Base-by-base conservation (phyloP, 1,140 invertebrate genomes). In the Papilio polyxenes region DNA sequence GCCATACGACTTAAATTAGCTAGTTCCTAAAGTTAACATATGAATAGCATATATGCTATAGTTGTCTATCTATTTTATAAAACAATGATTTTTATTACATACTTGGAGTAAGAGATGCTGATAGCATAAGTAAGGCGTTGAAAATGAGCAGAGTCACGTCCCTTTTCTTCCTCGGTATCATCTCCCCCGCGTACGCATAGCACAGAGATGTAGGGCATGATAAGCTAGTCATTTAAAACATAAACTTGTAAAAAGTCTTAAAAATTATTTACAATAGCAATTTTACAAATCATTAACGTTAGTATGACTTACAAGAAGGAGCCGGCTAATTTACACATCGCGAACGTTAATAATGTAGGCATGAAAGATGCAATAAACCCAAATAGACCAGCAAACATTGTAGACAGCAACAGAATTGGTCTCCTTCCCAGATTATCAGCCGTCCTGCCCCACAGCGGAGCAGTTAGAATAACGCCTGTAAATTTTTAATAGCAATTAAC, bases 391-490 rank as follows among this genome's bases (percentile, higher is more conserved):
- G 91, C 85, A 0, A 85, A 79, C 5, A 86, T 81, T 9, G 89
- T 84, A 0, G 89, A 90, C 4, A 85, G 49, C 3, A 92, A 84
- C 17, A 94, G 82, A 20, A 91, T 86, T 44, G 92, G 91, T 59
- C 91, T 93, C 20, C 92, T 86, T 8, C 92, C 92, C 10, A 89
- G 56, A 0, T 86, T 80, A 75, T 93, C 92, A 8, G 92, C 88
- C 0, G 89, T 87, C 2, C 88, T 86, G 20, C 92, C 92, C 92
- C 92, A 93, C 15, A 93, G 82, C 7, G 91, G 84, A 0, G 92
- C 92, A 0, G 92, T 92, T 48, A 93, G 72, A 72, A 93, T 93
- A n/a, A 93, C 83, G 69, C 91, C 92, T 93, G 86, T 17, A 86
- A 88, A 65, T 53, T 83, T 80, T n/a, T 13, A 82, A 76, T 62